phyloP scores from a whole-genome alignment of 2,797 vertebrate genomes.

The Pagetopsis macropterus region DNA sequence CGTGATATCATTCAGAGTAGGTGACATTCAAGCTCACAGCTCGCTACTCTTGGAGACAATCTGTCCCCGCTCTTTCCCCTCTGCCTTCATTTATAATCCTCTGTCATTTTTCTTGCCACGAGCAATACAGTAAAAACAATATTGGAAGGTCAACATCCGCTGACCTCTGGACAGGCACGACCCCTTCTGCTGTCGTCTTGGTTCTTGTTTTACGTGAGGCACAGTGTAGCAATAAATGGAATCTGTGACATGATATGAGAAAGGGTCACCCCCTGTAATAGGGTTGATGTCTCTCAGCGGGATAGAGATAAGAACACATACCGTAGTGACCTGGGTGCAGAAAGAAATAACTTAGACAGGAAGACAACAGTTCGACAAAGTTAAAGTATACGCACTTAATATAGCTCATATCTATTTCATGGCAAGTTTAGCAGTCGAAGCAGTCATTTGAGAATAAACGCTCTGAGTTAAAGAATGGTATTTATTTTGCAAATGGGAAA shows the following conservation, averaged over 20 bases:
- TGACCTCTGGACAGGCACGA: slow-evolving; percentile 30
- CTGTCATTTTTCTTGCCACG: slow-evolving; percentile 29
- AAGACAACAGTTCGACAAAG: slow-evolving; percentile 8
- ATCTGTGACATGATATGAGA: slow-evolving; percentile 38
- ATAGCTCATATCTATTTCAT: slow-evolving; percentile 19
- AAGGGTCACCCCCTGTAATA: slow-evolving; percentile 57
- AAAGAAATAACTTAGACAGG: slow-evolving; percentile 5
- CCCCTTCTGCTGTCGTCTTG: slow-evolving; percentile 21
- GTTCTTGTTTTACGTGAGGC: slow-evolving; percentile 24
- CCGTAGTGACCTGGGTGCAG: neutral
- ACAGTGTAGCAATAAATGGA: slow-evolving; percentile 34
- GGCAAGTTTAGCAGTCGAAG: slow-evolving; percentile 17
- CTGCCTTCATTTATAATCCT: slow-evolving; percentile 52
- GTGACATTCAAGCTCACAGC: slow-evolving; percentile 61
- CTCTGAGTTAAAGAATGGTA: slow-evolving; percentile 56
- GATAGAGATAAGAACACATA: slow-evolving; percentile 6
- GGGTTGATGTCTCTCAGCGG: neutral
- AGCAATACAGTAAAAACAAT: slow-evolving; percentile 59
- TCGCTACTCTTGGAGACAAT: slow-evolving; percentile 23
- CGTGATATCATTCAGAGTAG: slow-evolving; percentile 42
- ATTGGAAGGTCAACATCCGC: slow-evolving; percentile 50
- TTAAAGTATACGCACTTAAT: slow-evolving; percentile 2
- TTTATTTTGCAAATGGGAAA: slow-evolving; percentile 69
- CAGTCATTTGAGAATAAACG: slow-evolving; percentile 59
- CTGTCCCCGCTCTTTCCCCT: slow-evolving; percentile 17